Percentiles rank a stretch among this genome's conserved stretches.
These are phyloP conservation scores for Macrosoma leucophasiata DNA, from an alignment of 2,888 invertebrate species.

Conservation along the genomic window DNA sequence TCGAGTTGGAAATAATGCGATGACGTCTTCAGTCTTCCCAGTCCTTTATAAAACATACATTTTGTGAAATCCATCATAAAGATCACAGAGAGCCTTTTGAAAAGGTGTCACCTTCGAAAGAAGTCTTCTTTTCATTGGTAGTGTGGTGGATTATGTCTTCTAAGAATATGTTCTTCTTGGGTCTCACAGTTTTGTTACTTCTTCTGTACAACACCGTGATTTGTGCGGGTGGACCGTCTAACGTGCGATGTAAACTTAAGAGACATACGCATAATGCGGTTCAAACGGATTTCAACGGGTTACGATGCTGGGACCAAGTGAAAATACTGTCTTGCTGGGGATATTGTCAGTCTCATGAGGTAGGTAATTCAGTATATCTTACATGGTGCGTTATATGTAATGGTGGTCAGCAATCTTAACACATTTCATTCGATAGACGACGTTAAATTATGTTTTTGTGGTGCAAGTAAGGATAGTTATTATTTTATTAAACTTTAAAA, in stretches of 20 bases:
- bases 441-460: background rate
- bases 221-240: conserved; percentile 33
- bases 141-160: background rate
- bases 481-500: too few species aligned
- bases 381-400: too few species aligned
- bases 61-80: conserved; percentile 29
- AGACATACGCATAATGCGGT: conserved; percentile 54
- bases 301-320: conserved; percentile 86
- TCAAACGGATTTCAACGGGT: conserved; percentile 76
- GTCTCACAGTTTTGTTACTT: conserved; percentile 16
- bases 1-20: conserved; percentile 49
- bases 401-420: too few species aligned
- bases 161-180: too few species aligned
- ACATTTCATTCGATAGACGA: too few species aligned
- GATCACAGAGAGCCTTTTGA: conserved; percentile 28
- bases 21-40: conserved; percentile 53
- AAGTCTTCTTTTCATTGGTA: background rate
- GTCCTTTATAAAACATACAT: conserved; percentile 51
- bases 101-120: conserved; percentile 28
- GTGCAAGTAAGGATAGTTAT: background rate
- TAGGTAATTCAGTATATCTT: conserved; percentile 37
- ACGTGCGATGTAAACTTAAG: conserved; percentile 48
- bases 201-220: conserved; percentile 35
- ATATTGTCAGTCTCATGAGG: conserved; percentile 89
- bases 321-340: conserved; percentile 90